Percentiles rank a stretch among this genome's conserved stretches.
Conservation (phyloP, 2,888 invertebrate species). For the Meganola albula region DNA sequence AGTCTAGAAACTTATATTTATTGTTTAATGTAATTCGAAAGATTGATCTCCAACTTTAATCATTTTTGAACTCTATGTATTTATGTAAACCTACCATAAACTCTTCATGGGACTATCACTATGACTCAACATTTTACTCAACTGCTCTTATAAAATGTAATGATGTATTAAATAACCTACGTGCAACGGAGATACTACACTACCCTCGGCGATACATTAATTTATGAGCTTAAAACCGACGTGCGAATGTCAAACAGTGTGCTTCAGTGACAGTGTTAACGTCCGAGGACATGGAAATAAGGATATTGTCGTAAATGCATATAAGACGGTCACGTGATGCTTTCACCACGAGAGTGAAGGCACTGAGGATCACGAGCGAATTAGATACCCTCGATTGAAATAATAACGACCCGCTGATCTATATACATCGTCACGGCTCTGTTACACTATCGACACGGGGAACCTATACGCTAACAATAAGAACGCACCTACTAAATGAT, state of each 20-base stretch:
- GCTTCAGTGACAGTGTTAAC: slow-evolving; percentile 4
- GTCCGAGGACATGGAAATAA: slow-evolving; percentile 2
- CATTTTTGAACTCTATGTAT: slow-evolving; percentile 37
- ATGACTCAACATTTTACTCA: slow-evolving; percentile 37
- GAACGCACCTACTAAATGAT: slow-evolving; percentile 24
- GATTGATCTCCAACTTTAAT: slow-evolving; percentile 24
- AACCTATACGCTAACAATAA: too few species aligned
- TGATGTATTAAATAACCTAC: too few species aligned
- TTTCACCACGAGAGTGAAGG: slow-evolving; percentile 48
- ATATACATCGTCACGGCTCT: slow-evolving; percentile 28
- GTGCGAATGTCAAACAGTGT: slow-evolving; percentile 14
- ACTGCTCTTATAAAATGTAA: slow-evolving; percentile 28
- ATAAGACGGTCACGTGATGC: slow-evolving; percentile 22
- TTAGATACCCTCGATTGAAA: slow-evolving; percentile 46
- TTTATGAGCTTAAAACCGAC: slow-evolving; percentile 9
- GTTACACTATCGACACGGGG: slow-evolving; percentile 24
- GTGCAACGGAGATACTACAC: slow-evolving; percentile 20
- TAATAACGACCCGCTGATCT: slow-evolving; percentile 42
- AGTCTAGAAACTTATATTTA: slow-evolving; percentile 18
- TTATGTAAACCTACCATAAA: slow-evolving; percentile 41
- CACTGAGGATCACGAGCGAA: slow-evolving; percentile 50
- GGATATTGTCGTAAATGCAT: slow-evolving; percentile 1
- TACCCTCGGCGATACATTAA: slow-evolving; percentile 18
- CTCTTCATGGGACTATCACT: slow-evolving; percentile 44
- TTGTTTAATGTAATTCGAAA: slow-evolving; percentile 18